Evolutionary conservation across 2,797 vertebrate species (phyloP).

Genomic region (Rousettus madagascariensis): DNA sequence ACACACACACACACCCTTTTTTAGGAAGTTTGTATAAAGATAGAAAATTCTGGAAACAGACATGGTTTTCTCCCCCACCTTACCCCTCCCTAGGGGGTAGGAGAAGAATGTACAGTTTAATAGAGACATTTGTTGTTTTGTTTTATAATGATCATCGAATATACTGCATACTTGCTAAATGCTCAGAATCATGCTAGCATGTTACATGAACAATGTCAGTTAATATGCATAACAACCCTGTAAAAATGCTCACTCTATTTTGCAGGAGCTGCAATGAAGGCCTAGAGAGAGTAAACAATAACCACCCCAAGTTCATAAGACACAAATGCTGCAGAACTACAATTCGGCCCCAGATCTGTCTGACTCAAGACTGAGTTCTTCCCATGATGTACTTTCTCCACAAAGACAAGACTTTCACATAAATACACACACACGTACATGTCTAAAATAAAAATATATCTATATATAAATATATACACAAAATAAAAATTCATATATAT

Average conservation of each 20-base stretch:
- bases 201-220: neutral
- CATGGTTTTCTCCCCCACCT: neutral
- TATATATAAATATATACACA: neutral
- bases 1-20: neutral
- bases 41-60: conserved; percentile 9
- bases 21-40: neutral
- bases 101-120: neutral
- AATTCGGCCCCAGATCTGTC: neutral
- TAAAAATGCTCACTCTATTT: neutral
- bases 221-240: neutral
- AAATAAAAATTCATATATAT: neutral
- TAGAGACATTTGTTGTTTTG: neutral
- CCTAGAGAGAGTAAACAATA: neutral
- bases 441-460: neutral
- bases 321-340: neutral
- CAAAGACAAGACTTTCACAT: neutral
- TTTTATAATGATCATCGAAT: neutral
- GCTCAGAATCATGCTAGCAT: neutral
- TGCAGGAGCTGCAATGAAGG: neutral
- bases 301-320: neutral
- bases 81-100: neutral
- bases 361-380: neutral
- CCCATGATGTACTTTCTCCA: neutral
- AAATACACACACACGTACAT: neutral
- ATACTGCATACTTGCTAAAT: neutral